Evolutionary conservation across 1,140 invertebrate species (phyloP).

Genomic region (Archegozetes longisetosus): DNA sequence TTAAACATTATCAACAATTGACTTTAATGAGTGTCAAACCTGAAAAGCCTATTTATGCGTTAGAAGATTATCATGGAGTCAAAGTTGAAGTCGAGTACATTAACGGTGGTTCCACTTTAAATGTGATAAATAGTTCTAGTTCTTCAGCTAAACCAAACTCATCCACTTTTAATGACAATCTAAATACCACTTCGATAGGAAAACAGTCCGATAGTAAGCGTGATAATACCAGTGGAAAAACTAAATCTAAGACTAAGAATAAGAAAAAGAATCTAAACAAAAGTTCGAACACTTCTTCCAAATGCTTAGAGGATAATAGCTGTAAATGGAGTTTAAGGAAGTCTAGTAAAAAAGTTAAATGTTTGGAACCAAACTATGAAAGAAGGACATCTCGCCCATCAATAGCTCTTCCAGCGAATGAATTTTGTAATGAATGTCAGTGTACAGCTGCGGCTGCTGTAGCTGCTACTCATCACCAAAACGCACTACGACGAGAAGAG

Average conservation of each 20-base stretch:
- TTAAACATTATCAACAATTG: conserved; percentile 9
- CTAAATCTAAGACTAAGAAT: not conserved
- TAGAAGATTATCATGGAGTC: conserved; percentile 8
- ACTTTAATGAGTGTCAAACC: conserved; percentile 13
- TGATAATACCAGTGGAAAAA: not conserved
- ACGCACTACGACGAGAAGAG: conserved; percentile 12
- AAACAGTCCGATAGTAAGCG: not conserved
- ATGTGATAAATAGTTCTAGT: not conserved
- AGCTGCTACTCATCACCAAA: conserved; percentile 1
- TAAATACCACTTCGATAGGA: not conserved
- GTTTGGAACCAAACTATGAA: not conserved
- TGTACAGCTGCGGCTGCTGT: not conserved
- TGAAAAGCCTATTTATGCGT: not conserved
- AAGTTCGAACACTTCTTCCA: not conserved
- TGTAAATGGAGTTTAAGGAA: not conserved
- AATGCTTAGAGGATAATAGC: not conserved
- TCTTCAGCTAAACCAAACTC: not conserved
- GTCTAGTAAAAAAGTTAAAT: not conserved
- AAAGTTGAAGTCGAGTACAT: conserved; percentile 7
- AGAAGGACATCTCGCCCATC: not conserved
- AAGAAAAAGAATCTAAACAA: not conserved
- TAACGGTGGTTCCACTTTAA: not conserved
- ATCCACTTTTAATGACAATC: not conserved
- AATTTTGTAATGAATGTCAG: conserved; percentile 2
- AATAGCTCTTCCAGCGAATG: conserved; percentile 4